Evolutionary conservation across 2,797 vertebrate genomes (phyloP), one percentile per base, ranked within the genome.

Genomic region (Fistularia tabacaria): DNA sequence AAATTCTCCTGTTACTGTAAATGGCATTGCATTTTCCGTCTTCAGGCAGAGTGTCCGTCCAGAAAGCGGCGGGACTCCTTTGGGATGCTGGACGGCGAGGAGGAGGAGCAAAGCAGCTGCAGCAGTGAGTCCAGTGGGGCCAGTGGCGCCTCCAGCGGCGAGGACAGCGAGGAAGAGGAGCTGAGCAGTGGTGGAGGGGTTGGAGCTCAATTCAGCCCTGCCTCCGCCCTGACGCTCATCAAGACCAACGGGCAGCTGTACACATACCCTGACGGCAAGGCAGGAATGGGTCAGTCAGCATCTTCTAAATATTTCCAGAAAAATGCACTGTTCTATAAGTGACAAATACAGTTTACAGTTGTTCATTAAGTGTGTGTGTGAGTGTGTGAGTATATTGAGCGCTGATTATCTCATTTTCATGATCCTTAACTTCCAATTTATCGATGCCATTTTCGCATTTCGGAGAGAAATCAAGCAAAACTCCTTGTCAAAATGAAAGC

Each of bases 241-340:
- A 97, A 95, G 89, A 97, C 94, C 76, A 97, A 98, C 76, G 96
- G 96, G 13, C 96, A 98, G 80, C 91, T 97, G 66, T 98, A 98
- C 89, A 97, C 94, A 8, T 98, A 97, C 5, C 95, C 96, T 1
- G 96, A 98, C 73, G 95, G 95, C 42, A 97, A 97, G 85, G 92
- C 94, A 38, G 96, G 96, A 80, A 98, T 98, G 96, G 96, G 95
- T 98, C 48, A 92, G 94, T 14, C 39, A 8, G 39, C 39, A 8
- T 8, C 39, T 25, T 25, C 25, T 25, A 25, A 25, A 25, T 25
- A 25, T 2, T 5, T 25, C 25, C 25, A 25, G 25, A 25, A 25
- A 25, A 25, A 25, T 25, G 25, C 5, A 25, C 25, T 25, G 2
- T 25, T 25, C 25, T 25, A 25, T 25, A 25, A 25, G 25, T 25